phyloP scores from a whole-genome alignment of 2,113 vertebrate species.

The Grammomys dolichurus region DNA sequence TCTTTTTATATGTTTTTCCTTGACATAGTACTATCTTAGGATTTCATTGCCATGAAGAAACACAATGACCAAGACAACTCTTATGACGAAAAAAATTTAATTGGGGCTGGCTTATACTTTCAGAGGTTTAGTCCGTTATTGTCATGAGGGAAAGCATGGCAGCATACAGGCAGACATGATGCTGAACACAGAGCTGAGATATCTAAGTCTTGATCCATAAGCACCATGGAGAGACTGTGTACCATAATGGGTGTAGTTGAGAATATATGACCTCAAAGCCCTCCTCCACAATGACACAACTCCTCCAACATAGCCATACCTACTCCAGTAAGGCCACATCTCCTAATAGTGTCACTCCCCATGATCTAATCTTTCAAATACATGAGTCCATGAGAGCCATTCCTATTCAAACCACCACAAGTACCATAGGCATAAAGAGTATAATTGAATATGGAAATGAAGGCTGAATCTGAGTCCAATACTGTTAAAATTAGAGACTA shows the following conservation, averaged over 20 bases:
- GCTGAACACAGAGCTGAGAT: background rate
- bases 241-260: background rate
- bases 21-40: background rate
- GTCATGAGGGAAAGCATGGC: background rate
- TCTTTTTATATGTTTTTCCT: background rate
- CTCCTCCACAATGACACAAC: background rate
- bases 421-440: background rate
- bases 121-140: background rate
- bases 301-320: background rate
- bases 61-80: background rate
- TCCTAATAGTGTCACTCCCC: background rate
- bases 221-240: background rate
- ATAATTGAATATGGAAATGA: background rate
- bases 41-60: background rate
- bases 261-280: background rate
- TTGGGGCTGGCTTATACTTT: background rate
- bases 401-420: background rate
- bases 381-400: background rate
- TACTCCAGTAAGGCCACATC: background rate
- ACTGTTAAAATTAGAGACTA: background rate
- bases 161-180: background rate
- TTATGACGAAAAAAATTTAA: background rate
- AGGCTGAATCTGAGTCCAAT: background rate
- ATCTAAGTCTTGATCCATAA: background rate
- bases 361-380: background rate